Percentiles rank a stretch among this genome's conserved stretches.
These are phyloP conservation scores for Pipa parva DNA, from an alignment of 2,113 vertebrate species.

Conservation along the genomic window DNA sequence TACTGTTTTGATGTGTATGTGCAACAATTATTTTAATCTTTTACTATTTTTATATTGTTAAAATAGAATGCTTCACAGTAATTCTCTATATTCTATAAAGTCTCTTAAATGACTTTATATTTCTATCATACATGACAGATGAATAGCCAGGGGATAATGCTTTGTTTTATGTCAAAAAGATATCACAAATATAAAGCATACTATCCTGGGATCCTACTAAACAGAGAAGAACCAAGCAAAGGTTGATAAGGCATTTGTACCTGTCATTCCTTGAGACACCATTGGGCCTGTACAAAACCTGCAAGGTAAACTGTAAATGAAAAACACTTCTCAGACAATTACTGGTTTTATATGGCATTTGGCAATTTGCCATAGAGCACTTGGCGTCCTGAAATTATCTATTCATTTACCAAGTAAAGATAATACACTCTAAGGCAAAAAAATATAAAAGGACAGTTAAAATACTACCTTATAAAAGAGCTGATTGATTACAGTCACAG, in stretches of 20 bases:
- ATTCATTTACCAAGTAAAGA: no score
- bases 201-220: conserved; percentile 60
- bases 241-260: conserved; percentile 58
- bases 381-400: no score
- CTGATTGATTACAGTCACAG: no score
- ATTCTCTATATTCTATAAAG: conserved; percentile 52
- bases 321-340: conserved; percentile 12
- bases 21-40: no score
- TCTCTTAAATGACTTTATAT: conserved; percentile 69
- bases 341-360: no score
- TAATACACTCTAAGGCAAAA: no score
- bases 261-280: conserved; percentile 56
- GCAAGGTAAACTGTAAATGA: conserved; percentile 45
- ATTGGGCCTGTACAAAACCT: conserved; percentile 38
- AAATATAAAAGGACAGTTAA: no score
- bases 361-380: no score
- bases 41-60: no score
- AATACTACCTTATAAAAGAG: no score
- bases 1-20: no score
- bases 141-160: conserved; percentile 64
- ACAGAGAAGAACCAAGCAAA: conserved; percentile 59
- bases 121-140: conserved; percentile 70
- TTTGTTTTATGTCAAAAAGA: conserved; percentile 64
- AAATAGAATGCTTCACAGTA: no score
- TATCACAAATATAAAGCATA: conserved; percentile 78